A percentile compares a stretch with the other conserved stretches of the same genome.
Evolutionary conservation across 2,888 invertebrate genomes (phyloP).

Genomic region (Exephanes ischioxanthus): DNA sequence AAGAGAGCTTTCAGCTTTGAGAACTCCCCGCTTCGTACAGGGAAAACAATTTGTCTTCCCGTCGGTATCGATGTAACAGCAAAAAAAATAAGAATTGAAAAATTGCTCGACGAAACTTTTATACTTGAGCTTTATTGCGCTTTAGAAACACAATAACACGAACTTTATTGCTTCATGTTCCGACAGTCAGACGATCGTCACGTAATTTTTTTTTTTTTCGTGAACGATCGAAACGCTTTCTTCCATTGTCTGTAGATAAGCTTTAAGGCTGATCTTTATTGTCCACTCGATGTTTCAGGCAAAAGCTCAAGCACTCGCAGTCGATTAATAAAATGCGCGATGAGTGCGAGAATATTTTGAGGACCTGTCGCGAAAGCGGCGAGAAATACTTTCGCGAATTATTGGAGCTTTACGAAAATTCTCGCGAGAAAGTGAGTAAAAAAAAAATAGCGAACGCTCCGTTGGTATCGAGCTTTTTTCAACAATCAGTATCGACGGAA

Average conservation of each 20-base stretch:
- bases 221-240: not conserved
- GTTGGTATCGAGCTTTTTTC: not conserved
- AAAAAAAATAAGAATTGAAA: slow-evolving; percentile 22
- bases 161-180: not conserved
- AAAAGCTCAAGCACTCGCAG: slow-evolving; percentile 45
- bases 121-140: not conserved
- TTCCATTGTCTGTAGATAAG: not conserved
- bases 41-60: slow-evolving; percentile 49
- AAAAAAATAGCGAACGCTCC: not conserved
- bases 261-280: not conserved
- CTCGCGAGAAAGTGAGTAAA: slow-evolving; percentile 65
- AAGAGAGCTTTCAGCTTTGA: slow-evolving; percentile 36
- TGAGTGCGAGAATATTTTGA: slow-evolving; percentile 67
- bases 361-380: slow-evolving; percentile 57
- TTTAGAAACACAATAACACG: not conserved
- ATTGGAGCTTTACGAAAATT: slow-evolving; percentile 61
- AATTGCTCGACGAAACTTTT: not conserved
- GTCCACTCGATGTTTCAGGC: slow-evolving; percentile 44
- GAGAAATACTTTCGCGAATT: slow-evolving; percentile 69
- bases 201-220: not conserved
- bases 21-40: not conserved
- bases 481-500: not conserved
- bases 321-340: slow-evolving; percentile 43
- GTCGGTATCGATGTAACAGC: slow-evolving; percentile 18
- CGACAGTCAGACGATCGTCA: not conserved